phyloP scores from a whole-genome alignment of 2,113 vertebrate species.

The Manacus vitellinus region DNA sequence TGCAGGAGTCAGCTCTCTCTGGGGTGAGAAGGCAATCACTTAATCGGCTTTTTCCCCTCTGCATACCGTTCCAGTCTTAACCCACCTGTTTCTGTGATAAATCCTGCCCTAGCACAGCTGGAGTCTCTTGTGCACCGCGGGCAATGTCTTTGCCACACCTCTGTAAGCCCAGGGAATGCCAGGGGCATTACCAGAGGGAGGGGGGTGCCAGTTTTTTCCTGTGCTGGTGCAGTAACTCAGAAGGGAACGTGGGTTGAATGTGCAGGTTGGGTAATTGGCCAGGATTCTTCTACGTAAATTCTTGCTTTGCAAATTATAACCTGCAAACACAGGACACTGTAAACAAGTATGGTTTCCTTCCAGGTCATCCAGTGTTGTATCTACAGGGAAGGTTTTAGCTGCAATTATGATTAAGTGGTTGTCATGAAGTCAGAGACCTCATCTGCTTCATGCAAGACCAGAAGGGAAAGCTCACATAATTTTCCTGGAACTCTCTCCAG shows the following conservation, averaged over 20 bases:
- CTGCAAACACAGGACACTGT: background rate
- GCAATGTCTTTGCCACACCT: background rate
- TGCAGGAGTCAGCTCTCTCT: background rate
- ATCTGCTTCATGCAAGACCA: background rate
- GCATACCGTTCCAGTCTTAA: fast-evolving
- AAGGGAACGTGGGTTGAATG: background rate
- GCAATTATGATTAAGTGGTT: background rate
- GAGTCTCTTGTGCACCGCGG: background rate
- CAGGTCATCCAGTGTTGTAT: background rate
- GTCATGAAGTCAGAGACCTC: background rate
- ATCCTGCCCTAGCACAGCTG: background rate
- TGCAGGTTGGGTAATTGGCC: background rate
- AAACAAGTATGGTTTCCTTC: background rate
- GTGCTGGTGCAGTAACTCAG: background rate
- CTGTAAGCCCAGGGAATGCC: background rate
- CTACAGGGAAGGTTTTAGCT: background rate
- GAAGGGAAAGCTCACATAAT: background rate
- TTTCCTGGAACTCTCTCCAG: background rate
- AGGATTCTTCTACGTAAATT: background rate
- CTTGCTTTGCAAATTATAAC: background rate
- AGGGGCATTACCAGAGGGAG: fast-evolving
- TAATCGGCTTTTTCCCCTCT: background rate
- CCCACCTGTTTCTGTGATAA: background rate
- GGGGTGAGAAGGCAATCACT: background rate
- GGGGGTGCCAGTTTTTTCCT: background rate